Evolutionary conservation across 1,140 invertebrate species (phyloP).

Genomic region (Orius laevigatus): DNA sequence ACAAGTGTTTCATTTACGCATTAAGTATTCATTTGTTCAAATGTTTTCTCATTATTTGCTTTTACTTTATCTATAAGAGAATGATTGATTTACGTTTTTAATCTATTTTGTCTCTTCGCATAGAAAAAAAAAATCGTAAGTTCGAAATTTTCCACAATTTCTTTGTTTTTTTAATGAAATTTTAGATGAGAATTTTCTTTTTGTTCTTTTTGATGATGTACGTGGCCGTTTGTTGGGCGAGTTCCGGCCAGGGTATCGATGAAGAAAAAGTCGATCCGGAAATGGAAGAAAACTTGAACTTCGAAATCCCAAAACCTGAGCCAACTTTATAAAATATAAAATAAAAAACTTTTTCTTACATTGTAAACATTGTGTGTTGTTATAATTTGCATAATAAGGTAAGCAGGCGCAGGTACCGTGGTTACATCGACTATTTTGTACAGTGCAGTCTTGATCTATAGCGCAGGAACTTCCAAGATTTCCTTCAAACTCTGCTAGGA

Average conservation of each 20-base stretch:
- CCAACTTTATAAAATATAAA: too few relatives aligned
- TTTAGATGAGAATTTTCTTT: too few relatives aligned
- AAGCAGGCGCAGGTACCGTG: conserved; percentile 42
- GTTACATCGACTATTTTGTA: conserved; percentile 35
- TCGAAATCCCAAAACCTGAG: conserved; percentile 7
- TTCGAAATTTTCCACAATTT: too few relatives aligned
- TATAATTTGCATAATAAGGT: conserved; percentile 45
- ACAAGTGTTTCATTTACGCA: too few relatives aligned
- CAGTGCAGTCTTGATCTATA: conserved; percentile 36
- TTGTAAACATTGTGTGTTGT: conserved; percentile 44
- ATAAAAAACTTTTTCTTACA: conserved; percentile 34
- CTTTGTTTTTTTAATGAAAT: too few relatives aligned
- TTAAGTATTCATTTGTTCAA: too few relatives aligned
- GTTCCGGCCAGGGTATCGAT: conserved; percentile 4
- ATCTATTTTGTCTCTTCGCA: too few relatives aligned
- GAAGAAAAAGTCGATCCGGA: conserved; percentile 17
- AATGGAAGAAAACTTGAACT: conserved; percentile 13
- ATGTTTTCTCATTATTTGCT: too few relatives aligned
- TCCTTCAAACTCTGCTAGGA: conserved; percentile 12
- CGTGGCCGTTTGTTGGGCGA: background rate
- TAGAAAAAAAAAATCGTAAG: too few relatives aligned
- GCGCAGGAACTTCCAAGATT: conserved; percentile 27
- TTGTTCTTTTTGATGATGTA: too few relatives aligned
- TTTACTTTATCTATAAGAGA: too few relatives aligned
- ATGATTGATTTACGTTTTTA: too few relatives aligned